These are phyloP conservation scores for Ophthalmolycus amberensis DNA, from an alignment of 2,113 vertebrate species.

Conservation along the genomic window DNA sequence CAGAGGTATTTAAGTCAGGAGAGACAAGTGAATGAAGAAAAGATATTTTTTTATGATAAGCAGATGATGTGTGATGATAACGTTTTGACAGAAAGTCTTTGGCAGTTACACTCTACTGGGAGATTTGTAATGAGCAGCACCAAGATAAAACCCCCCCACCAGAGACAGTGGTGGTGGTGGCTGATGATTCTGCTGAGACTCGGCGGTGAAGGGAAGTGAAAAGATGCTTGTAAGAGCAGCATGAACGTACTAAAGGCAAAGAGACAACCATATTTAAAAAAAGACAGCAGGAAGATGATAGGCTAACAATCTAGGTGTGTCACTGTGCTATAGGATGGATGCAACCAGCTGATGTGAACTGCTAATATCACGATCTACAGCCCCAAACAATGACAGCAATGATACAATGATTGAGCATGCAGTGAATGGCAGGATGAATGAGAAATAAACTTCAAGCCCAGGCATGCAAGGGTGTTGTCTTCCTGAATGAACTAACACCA, in stretches of 20 bases:
- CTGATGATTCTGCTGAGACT: background rate
- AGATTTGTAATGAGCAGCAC: background rate
- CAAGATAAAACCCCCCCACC: background rate
- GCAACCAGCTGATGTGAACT: background rate
- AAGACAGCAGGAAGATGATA: background rate
- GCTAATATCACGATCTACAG: background rate
- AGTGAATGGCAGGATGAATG: background rate
- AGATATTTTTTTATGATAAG: background rate
- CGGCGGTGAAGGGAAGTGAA: background rate
- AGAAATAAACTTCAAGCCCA: background rate
- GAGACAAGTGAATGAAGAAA: background rate
- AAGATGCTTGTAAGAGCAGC: background rate
- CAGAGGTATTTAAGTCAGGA: background rate
- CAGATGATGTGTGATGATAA: background rate
- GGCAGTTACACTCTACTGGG: background rate
- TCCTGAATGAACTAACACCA: background rate
- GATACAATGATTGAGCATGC: background rate
- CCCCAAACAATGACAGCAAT: background rate
- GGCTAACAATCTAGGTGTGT: too few species aligned
- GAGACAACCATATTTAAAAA: background rate
- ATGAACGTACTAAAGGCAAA: background rate
- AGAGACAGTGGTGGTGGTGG: background rate
- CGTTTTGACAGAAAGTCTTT: background rate
- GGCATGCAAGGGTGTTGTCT: background rate
- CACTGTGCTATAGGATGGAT: background rate